These are phyloP conservation scores for Caenorhabditis sulstoni DNA, from an alignment of 2,888 invertebrate genomes.

Conservation along the genomic window DNA sequence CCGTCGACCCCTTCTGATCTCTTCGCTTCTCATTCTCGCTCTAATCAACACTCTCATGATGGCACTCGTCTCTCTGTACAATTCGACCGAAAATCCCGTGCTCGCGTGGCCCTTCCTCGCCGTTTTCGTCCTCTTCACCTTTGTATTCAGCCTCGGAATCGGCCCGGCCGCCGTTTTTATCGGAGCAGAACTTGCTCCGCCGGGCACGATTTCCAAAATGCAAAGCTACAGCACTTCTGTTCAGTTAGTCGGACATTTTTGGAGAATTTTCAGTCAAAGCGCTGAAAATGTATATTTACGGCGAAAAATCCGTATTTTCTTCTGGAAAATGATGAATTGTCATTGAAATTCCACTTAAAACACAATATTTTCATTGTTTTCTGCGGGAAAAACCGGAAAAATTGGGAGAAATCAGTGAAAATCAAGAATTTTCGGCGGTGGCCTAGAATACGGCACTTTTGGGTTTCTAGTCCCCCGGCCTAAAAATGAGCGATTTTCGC, in stretches of 20 bases:
- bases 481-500: too few relatives aligned
- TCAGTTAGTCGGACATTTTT: conserved; percentile 45
- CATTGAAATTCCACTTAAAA: too few relatives aligned
- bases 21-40: conserved; percentile 65
- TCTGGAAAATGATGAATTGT: too few relatives aligned
- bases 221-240: conserved; percentile 57
- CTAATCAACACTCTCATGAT: conserved; percentile 72
- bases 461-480: too few relatives aligned
- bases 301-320: too few relatives aligned
- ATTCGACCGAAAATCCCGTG: conserved; percentile 41
- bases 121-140: conserved; percentile 23
- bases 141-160: conserved; percentile 71
- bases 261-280: too few relatives aligned
- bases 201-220: conserved; percentile 56
- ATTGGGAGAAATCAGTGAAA: too few relatives aligned
- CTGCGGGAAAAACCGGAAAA: too few relatives aligned
- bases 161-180: conserved; percentile 75
- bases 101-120: conserved; percentile 47
- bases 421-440: too few relatives aligned
- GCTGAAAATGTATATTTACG: too few relatives aligned
- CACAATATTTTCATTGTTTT: too few relatives aligned
- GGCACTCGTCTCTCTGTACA: conserved; percentile 63
- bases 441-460: too few relatives aligned
- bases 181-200: conserved; percentile 73
- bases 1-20: conserved; percentile 68